Evolutionary conservation across 2,113 vertebrate genomes (phyloP), one percentile per base, ranked within the genome.

Genomic region (Xiphophorus couchianus): DNA sequence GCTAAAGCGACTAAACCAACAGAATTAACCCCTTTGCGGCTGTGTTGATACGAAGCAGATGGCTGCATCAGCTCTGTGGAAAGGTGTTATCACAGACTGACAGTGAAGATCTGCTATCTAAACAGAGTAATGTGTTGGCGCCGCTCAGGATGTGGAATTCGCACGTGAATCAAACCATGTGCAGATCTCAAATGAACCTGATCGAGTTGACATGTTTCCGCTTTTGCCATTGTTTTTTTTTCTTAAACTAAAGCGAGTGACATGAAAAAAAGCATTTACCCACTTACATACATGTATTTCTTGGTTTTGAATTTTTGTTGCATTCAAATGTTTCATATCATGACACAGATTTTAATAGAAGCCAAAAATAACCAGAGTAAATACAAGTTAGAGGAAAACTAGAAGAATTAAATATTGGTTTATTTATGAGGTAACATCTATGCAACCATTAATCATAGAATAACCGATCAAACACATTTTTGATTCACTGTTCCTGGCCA

Each of bases 11-110:
- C 90, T 82, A 87, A 79, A 93, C 76, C 89, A 92, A 92, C 90
- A 92, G 87, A 90, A 87, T 92, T 88, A 91, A 93, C 87, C 86
- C 84, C 80, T 90, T 78, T 85, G 83, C 39, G 86, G 86, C 88
- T 76, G 87, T 63, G 85, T 78, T 90, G 90, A 93, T 87, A 83
- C 71, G 81, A 85, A 92, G 87, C 90, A 93, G 92, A 93, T 93
- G 92, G 92, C 87, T 88, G 80, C 87, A 84, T 87, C 89, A 87
- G 91, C 89, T 73, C 66, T 74, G 89, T 70, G 68, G 84, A 88
- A 89, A 92, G 90, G 92, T 92, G 92, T 88, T 93, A 92, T 88
- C 89, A 62, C 90, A 73, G 80, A 86, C 88, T 93, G 89, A 91
- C 92, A 90, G 90, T 90, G 89, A 91, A 90, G 79, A 92, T 88